These are phyloP conservation scores for Lutjanus argentimaculatus DNA, from an alignment of 2,797 vertebrate genomes.

Conservation along the genomic window DNA sequence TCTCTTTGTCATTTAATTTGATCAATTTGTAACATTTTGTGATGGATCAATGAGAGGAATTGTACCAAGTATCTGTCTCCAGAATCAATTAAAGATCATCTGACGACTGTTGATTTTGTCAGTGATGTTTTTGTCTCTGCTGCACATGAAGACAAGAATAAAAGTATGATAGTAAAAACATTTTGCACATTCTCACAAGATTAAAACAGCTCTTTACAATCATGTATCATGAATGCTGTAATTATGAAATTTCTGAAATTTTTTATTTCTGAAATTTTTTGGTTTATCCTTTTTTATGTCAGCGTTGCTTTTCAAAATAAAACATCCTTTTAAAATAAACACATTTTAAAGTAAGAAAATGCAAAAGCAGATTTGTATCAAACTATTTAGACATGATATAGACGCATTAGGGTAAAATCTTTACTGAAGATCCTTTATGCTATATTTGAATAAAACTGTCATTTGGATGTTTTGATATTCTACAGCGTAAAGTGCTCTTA, in stretches of 20 bases:
- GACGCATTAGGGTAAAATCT: not conserved
- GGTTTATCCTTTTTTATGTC: not conserved
- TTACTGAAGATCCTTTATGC: constrained; percentile 3
- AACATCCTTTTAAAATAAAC: not conserved
- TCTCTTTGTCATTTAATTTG: constrained; percentile 22
- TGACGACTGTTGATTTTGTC: constrained; percentile 39
- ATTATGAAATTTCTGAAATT: constrained; percentile 13
- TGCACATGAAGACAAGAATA: not conserved
- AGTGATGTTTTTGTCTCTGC: constrained; percentile 34
- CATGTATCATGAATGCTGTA: not conserved
- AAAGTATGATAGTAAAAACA: not conserved
- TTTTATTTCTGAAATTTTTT: not conserved
- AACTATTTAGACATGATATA: constrained; percentile 21
- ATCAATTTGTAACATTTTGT: constrained; percentile 33
- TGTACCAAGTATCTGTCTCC: constrained; percentile 24
- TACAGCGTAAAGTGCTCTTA: not conserved
- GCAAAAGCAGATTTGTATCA: not conserved
- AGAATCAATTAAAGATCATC: constrained; percentile 58
- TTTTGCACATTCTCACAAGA: not conserved
- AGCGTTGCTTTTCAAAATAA: constrained; percentile 23
- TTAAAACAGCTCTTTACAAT: constrained; percentile 5
- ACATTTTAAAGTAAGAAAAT: not conserved
- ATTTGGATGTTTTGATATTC: constrained; percentile 15
- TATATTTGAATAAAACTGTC: not conserved
- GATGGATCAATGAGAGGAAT: constrained; percentile 34